A percentile compares a stretch with the other conserved stretches of the same genome.
Conservation (phyloP, 2,113 vertebrate species). For the Bettongia penicillata region DNA sequence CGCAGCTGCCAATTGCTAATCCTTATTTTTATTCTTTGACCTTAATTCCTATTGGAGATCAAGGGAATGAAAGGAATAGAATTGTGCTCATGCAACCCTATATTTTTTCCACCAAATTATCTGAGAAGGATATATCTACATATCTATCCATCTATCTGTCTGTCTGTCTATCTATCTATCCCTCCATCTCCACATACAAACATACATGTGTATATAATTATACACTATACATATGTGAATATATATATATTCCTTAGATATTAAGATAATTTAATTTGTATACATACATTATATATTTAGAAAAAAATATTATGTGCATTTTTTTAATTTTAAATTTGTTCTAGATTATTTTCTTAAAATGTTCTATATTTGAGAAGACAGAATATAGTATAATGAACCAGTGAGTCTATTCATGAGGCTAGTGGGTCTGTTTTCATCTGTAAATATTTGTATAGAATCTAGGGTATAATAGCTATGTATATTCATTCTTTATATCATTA, state of each 20-base stretch:
- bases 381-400: neutral
- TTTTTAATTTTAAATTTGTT: neutral
- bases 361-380: neutral
- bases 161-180: no score
- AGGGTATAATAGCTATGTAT: neutral
- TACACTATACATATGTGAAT: neutral
- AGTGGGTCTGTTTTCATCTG: neutral
- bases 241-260: neutral
- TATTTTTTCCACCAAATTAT: neutral
- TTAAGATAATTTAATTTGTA: neutral
- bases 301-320: neutral
- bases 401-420: neutral
- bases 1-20: neutral
- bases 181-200: no score
- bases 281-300: neutral
- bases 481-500: neutral
- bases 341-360: neutral
- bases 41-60: neutral
- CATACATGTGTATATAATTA: no score
- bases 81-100: neutral
- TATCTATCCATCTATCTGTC: no score
- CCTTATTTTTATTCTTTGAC: neutral
- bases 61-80: neutral
- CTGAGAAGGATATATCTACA: neutral
- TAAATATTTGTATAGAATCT: neutral